These are phyloP conservation scores for Alcedo atthis DNA, from an alignment of 2,797 vertebrate genomes.

Conservation along the genomic window DNA sequence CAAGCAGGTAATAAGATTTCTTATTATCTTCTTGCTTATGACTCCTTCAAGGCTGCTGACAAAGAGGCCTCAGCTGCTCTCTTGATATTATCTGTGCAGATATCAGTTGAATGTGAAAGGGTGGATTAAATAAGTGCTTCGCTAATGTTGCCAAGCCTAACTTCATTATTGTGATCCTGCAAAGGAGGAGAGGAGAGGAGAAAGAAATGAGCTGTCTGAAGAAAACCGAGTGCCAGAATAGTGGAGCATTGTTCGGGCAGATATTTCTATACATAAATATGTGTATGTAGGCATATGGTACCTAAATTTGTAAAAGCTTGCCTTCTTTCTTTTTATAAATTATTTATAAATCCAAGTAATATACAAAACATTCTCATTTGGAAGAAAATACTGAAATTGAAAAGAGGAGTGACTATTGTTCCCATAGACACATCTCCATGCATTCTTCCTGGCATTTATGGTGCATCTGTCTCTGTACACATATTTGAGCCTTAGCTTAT, in stretches of 20 bases:
- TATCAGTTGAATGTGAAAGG: conserved; percentile 53
- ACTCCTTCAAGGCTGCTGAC: conserved; percentile 30
- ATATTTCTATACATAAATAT: conserved; percentile 24
- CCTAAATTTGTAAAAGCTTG: conserved; percentile 3
- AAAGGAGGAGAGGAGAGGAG: background rate
- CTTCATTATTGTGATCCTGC: conserved; percentile 17
- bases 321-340: conserved; percentile 14
- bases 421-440: background rate
- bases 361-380: background rate
- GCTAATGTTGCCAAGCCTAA: conserved; percentile 35
- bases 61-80: conserved; percentile 26
- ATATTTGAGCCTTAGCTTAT: background rate
- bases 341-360: conserved; percentile 37
- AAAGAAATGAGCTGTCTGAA: conserved; percentile 10
- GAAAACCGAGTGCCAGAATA: background rate
- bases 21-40: conserved; percentile 37
- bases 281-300: conserved; percentile 2
- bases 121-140: conserved; percentile 43
- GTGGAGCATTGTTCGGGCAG: background rate
- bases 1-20: conserved; percentile 47
- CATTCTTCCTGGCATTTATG: background rate
- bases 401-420: background rate
- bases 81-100: conserved; percentile 18
- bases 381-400: conserved; percentile 2
- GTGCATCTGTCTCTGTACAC: background rate